Percentiles rank a stretch among this genome's conserved stretches.
Conservation (phyloP, 2,797 vertebrate genomes). For the Rhinoraja longicauda region DNA sequence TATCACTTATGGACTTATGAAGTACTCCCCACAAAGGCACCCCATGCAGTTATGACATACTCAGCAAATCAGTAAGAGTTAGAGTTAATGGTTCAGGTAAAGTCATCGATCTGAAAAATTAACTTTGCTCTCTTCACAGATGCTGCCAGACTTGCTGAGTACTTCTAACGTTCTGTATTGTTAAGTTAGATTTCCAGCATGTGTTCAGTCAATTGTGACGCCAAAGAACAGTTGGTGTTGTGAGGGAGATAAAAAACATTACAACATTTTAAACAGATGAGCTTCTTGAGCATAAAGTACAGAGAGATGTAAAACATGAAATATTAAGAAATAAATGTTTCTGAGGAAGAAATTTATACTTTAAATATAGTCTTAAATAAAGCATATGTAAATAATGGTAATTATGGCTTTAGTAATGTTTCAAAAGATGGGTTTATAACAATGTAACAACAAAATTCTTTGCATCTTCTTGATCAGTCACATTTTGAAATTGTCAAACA, state of each 20-base stretch:
- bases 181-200: no score
- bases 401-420: slow-evolving; percentile 29
- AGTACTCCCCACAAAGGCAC: not conserved
- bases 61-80: no score
- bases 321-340: not conserved
- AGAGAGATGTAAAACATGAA: not conserved
- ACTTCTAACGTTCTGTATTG: no score
- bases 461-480: not conserved
- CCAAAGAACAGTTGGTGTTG: not conserved
- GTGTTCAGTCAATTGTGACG: no score
- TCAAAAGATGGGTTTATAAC: slow-evolving; percentile 35
- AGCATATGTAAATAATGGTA: not conserved
- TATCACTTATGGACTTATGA: no score
- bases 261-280: slow-evolving; percentile 43
- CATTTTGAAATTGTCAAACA: not conserved
- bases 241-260: not conserved
- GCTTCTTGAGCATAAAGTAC: not conserved
- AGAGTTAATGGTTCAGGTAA: no score
- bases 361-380: not conserved
- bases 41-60: not conserved
- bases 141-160: no score
- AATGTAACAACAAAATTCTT: slow-evolving; percentile 1
- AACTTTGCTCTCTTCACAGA: no score
- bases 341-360: slow-evolving; percentile 15
- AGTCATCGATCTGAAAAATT: no score